Base-by-base conservation (phyloP, 2,113 vertebrate genomes). In the Fregata magnificens region DNA sequence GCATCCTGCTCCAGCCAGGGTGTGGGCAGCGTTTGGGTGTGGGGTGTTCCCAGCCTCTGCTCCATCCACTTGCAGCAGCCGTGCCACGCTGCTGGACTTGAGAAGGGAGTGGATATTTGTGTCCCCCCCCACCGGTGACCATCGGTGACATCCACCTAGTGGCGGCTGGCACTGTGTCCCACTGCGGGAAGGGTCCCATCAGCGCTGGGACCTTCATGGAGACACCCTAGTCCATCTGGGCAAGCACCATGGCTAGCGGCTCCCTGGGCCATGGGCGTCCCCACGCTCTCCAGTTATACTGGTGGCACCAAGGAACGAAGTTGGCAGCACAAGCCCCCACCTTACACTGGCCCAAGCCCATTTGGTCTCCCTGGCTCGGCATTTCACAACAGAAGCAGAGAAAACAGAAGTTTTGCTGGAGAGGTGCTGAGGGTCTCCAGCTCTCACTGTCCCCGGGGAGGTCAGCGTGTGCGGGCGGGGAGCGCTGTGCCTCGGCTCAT, bases 251-350 rank as follows among this genome's bases (percentile, higher is more conserved):
- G 58, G 13, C 29, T 21, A 42, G 36, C 36, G 38, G 44, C 62
- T 72, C 62, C 17, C 15, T 22, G 9, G 73, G 38, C 56, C 38
- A 0, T 5, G 25, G 15, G 44, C 47, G 26, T 52, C 36, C 42
- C 42, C 25, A 7, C 1, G 0, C 13, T 29, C 61, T 73, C 20
- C 1, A 2, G 10, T 55, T 70, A 31, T 15, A 59, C 12, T 0
- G 0, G 34, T 40, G 31, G 70, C 31, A 52, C 44, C 44, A 53
- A 59, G n/a, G 50, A 16, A 50, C 1, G 3, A 82, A 20, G 38
- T 16, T 74, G 66, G 50, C 4, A 9, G 31, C 66, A 82, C 55
- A 36, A 74, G 22, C 13, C 38, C 28, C n/a, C 13, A 10, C 31
- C 7, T 80, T 18, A 7, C 1, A 11, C 31, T 24, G 44, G 26